Evolutionary conservation across 2,888 invertebrate species (phyloP), one percentile per base, ranked within the genome.

Genomic region (Caradrina clavipalpis): DNA sequence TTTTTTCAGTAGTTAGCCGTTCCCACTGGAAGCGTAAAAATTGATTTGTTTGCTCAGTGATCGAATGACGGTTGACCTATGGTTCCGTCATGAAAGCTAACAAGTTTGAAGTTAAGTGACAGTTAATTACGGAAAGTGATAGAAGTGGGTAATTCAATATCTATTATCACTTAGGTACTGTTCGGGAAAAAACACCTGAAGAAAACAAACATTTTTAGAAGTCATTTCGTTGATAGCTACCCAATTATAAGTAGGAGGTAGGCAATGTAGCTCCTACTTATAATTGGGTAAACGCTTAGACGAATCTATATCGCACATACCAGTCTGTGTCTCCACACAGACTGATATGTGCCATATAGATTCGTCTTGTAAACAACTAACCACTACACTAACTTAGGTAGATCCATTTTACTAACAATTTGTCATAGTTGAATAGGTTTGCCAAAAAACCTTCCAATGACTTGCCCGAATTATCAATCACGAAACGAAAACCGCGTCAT

Each of bases 371-470:
- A 22, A 49, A 31, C 39, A 50, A 50, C 49, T 19, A 54, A 54
- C 31, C 6, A 31, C 55, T 58, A 39, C 6, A 31, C 55, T 58
- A 39, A 10, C 3, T 2, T 11, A 39, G n/a, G n/a, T n/a, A n/a
- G 39, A 39, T 47, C n/a, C 21, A 49, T 26, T 70, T 53, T 22
- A 57, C 22, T 26, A 47, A 26, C 26, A 26, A 31, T 45, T 50
- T 55, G 59, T 60, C 53, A 79, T 59, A 61, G 50, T 64, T 74
- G 60, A 73, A 22, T 47, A 15, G 22, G 7, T 54, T n/a, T n/a
- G 17, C 42, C 35, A 13, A 13, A 60, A 60, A 54, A 69, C 56
- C 22, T 63, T 47, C 62, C 39, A 69, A 79, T 80, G 80, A 80
- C 80, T 69, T 51, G 79, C 69, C 21, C 6, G 11, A 74, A 64